These are phyloP conservation scores for Cynopterus brachyotis DNA, from an alignment of 2,113 vertebrate species.

Conservation along the genomic window DNA sequence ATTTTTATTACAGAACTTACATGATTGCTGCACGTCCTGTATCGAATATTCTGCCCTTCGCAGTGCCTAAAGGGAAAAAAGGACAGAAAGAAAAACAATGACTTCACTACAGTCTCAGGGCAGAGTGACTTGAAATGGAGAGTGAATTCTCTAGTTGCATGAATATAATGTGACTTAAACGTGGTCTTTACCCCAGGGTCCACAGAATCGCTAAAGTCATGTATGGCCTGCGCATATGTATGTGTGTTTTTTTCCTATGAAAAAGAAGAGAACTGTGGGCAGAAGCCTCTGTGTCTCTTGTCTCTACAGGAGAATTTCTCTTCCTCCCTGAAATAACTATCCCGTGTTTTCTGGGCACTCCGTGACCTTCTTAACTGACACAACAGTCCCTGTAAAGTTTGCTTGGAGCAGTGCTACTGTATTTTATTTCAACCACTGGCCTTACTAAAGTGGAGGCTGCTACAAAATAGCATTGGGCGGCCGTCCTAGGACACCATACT, in stretches of 20 bases:
- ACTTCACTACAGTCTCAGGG: conserved; percentile 16
- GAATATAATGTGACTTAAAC: background rate
- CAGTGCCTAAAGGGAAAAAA: conserved; percentile 86
- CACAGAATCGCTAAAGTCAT: background rate
- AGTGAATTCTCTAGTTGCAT: background rate
- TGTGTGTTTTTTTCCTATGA: background rate
- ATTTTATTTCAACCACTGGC: background rate
- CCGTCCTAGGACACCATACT: background rate
- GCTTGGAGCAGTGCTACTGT: background rate
- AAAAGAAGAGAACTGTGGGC: background rate
- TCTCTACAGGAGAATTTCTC: background rate
- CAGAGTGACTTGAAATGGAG: background rate
- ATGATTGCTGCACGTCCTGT: conserved; percentile 94
- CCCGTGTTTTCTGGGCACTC: too few relatives aligned
- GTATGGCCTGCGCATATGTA: too few relatives aligned
- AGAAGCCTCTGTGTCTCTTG: background rate
- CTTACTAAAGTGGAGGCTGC: background rate
- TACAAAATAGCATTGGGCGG: background rate
- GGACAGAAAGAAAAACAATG: conserved; percentile 46
- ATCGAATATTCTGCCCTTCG: conserved; percentile 94
- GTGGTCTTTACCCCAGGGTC: too few relatives aligned
- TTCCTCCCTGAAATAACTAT: background rate
- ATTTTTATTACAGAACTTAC: conserved; percentile 85
- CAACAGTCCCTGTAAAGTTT: background rate
- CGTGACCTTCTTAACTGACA: background rate